Percentiles rank a stretch among this genome's conserved stretches.
These are phyloP conservation scores for Heteractis magnifica DNA, from an alignment of 92 coral and sea anemone species.

Conservation along the genomic window DNA sequence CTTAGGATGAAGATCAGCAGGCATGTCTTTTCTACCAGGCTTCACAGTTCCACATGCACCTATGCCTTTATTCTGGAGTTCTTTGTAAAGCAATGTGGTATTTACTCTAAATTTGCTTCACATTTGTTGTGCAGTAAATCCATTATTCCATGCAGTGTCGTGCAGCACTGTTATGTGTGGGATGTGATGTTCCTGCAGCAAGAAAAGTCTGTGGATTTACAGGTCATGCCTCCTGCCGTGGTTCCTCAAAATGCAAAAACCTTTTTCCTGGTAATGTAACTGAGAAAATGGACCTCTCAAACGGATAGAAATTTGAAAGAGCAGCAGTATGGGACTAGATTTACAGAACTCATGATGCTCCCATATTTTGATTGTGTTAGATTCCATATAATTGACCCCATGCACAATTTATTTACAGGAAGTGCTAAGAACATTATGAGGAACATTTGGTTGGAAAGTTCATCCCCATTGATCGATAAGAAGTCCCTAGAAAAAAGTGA, in stretches of 20 bases:
- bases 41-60: conserved; percentile 70
- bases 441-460: conserved; percentile 32
- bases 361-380: conserved; percentile 61
- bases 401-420: conserved; percentile 56
- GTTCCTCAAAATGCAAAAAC: conserved; percentile 62
- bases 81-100: conserved; percentile 39
- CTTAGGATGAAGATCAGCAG: conserved; percentile 31
- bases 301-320: conserved; percentile 10
- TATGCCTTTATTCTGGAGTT: conserved; percentile 43
- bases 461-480: background rate
- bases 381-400: conserved; percentile 58
- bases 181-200: too few species aligned
- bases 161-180: too few species aligned
- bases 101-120: too few species aligned
- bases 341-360: conserved; percentile 31
- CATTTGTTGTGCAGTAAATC: too few species aligned
- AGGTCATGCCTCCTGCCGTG: conserved; percentile 22
- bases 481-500: conserved; percentile 31
- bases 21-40: conserved; percentile 40
- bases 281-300: conserved; percentile 9
- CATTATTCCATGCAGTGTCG: too few species aligned
- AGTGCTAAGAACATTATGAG: conserved; percentile 57
- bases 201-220: background rate
- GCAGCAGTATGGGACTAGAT: conserved; percentile 39
- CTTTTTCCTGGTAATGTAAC: conserved; percentile 42